These are phyloP conservation scores for Patella vulgata DNA, from an alignment of 1,140 invertebrate species.

Conservation along the genomic window DNA sequence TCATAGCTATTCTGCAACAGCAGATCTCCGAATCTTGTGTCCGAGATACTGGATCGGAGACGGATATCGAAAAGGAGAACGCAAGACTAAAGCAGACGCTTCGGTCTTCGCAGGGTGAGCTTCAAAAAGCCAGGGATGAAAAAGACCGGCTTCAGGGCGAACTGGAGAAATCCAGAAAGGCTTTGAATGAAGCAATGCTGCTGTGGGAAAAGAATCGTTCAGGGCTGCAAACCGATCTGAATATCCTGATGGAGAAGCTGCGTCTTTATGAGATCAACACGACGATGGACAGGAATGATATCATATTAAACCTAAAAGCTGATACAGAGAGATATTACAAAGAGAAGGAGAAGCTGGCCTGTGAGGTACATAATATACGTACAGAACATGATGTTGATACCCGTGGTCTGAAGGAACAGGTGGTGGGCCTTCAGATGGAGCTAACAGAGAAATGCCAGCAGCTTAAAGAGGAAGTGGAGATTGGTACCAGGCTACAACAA, in stretches of 20 bases:
- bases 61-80: constrained; percentile 48
- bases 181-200: constrained; percentile 51
- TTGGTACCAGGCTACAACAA: constrained; percentile 42
- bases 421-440: constrained; percentile 43
- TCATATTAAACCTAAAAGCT: constrained; percentile 36
- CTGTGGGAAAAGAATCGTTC: constrained; percentile 50
- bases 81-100: constrained; percentile 39
- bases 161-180: constrained; percentile 47
- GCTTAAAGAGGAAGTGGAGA: constrained; percentile 46
- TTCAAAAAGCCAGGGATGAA: constrained; percentile 40
- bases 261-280: constrained; percentile 42
- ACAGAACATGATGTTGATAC: constrained; percentile 42
- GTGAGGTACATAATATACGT: constrained; percentile 37
- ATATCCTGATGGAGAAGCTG: constrained; percentile 49
- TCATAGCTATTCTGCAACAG: constrained; percentile 35
- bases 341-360: constrained; percentile 48
- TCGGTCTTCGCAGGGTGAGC: constrained; percentile 38
- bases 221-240: constrained; percentile 34
- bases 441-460: constrained; percentile 45
- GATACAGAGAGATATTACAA: constrained; percentile 45
- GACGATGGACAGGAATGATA: constrained; percentile 37
- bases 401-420: constrained; percentile 37
- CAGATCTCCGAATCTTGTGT: constrained; percentile 27
- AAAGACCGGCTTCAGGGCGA: constrained; percentile 37
- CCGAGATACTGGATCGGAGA: constrained; percentile 29